phyloP scores from a whole-genome alignment of 1,140 invertebrate genomes.

The Bombus breviceps region DNA sequence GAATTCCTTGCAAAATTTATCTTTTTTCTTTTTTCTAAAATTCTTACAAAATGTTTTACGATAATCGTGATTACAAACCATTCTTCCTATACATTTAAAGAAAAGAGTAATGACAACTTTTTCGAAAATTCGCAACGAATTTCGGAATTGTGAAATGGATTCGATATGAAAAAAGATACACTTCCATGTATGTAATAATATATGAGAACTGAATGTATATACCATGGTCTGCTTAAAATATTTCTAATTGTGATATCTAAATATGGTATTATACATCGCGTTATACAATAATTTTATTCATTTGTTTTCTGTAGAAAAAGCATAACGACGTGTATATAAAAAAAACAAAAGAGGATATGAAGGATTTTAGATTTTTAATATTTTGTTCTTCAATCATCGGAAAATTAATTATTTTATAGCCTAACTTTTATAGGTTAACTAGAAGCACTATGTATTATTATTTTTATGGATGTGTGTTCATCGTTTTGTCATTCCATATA shows the following conservation, averaged over 20 bases:
- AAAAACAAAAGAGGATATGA: background rate
- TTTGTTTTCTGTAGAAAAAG: background rate
- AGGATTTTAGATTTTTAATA: background rate
- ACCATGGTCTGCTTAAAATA: slow-evolving; percentile 24
- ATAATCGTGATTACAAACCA: background rate
- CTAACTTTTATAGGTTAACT: background rate
- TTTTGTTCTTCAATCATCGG: background rate
- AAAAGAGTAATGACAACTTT: background rate
- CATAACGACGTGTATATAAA: background rate
- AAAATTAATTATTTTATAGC: background rate
- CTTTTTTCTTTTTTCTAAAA: background rate
- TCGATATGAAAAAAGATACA: background rate
- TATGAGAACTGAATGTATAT: slow-evolving; percentile 28
- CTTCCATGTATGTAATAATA: background rate
- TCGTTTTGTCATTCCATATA: background rate
- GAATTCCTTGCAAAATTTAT: slow-evolving; percentile 13
- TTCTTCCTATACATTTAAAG: background rate
- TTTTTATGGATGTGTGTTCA: background rate
- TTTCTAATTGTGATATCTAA: slow-evolving; percentile 7
- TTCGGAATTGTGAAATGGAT: slow-evolving; percentile 1
- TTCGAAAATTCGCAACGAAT: background rate
- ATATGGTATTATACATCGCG: background rate
- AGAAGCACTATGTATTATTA: background rate
- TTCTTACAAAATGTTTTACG: background rate
- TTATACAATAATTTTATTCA: background rate